Percentiles rank a stretch among this genome's conserved stretches.
Conservation (phyloP, 1,140 invertebrate species). For the Acromyrmex heyeri region DNA sequence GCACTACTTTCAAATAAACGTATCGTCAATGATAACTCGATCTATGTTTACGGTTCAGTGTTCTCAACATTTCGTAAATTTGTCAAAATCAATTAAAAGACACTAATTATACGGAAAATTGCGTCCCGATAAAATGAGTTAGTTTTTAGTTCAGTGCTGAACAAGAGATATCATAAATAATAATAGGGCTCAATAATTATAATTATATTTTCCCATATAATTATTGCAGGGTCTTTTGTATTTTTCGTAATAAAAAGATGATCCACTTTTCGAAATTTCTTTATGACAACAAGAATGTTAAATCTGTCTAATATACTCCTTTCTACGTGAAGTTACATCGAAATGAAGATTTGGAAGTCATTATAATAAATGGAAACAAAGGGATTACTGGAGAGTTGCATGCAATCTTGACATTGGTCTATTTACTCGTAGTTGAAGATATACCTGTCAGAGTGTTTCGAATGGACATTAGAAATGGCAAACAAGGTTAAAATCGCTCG, state of each 20-base stretch:
- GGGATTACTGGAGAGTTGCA: not conserved
- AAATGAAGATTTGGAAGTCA: not conserved
- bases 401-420: conserved; percentile 6
- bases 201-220: too few relatives aligned
- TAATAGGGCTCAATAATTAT: too few relatives aligned
- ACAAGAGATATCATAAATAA: too few relatives aligned
- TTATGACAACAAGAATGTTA: not conserved
- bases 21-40: not conserved
- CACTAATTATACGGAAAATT: too few relatives aligned
- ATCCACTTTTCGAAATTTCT: not conserved
- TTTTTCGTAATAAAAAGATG: not conserved
- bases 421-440: not conserved
- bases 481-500: not conserved
- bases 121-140: too few relatives aligned
- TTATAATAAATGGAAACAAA: not conserved
- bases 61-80: not conserved
- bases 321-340: not conserved
- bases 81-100: not conserved
- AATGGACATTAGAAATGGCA: not conserved
- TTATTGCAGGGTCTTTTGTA: not conserved
- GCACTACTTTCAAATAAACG: not conserved
- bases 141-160: too few relatives aligned
- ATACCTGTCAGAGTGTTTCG: not conserved
- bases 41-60: not conserved
- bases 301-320: not conserved